Evolutionary conservation across 2,888 invertebrate genomes (phyloP), one percentile per base, ranked within the genome.

Genomic region (Celastrina argiolus): DNA sequence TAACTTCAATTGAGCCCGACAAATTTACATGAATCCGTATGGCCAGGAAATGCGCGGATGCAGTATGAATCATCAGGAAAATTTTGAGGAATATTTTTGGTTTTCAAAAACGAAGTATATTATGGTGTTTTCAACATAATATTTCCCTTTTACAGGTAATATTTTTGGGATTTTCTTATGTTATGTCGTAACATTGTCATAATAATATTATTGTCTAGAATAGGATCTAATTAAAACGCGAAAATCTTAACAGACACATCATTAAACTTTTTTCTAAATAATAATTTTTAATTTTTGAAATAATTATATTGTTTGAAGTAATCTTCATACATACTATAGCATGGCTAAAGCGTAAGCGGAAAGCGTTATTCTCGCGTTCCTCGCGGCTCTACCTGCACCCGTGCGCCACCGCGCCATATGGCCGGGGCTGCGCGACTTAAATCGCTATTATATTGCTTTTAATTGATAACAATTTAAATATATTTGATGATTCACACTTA

Each of bases 381-480:
- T 78, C 64, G 67, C 82, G 79, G 84, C 79, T 82, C 67, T 73
- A 75, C 70, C 67, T 67, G 78, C 78, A 78, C 82, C 81, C 86
- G 85, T 86, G 85, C 85, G 75, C 77, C 76, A 68, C 71, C 65
- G 74, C 83, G 72, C 86, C 90, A 90, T 90, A 90, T 90, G 90
- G 90, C 75, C 74, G 69, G 78, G 78, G 79, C 85, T 82, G 81
- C 84, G 83, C 85, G 78, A 83, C 88, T 88, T 81, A 85, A 87
- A 91, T 90, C 89, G 90, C 87, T 88, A 90, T 90, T 91, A 89
- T 89, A 91, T 90, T 91, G 88, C 89, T 90, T 91, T 91, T 91
- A 90, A 91, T 91, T 91, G 91, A 91, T 91, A 91, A 91, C 91
- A 91, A 91, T 91, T 90, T 90, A 91, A 90, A 91, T 90, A 90